A percentile compares a stretch with the other conserved stretches of the same genome.
phyloP scores from a whole-genome alignment of 2,888 invertebrate genomes.

The Aelia acuminata region DNA sequence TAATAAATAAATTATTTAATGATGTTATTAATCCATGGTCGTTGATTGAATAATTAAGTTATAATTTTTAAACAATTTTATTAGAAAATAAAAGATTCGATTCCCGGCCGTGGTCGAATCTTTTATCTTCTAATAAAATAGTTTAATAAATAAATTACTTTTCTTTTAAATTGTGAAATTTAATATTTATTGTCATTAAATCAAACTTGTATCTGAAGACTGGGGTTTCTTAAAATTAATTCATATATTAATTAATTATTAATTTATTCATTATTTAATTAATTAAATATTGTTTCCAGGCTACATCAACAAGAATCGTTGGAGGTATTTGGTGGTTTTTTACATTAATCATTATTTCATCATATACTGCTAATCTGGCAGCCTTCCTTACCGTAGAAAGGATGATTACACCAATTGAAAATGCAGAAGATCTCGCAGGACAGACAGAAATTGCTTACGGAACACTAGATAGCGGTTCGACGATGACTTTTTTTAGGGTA shows the following conservation, averaged over 20 bases:
- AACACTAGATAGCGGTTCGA: conserved; percentile 85
- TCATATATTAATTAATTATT: no score
- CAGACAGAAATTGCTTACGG: conserved; percentile 90
- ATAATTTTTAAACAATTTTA: no score
- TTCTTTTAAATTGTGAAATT: no score
- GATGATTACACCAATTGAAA: conserved; percentile 89
- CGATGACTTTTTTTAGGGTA: conserved; percentile 90
- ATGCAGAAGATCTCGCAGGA: conserved; percentile 85
- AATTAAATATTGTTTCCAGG: conserved; percentile 69
- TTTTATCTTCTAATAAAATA: no score
- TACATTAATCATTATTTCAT: conserved; percentile 90
- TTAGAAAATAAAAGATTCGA: no score
- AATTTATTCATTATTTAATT: background rate
- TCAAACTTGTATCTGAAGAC: background rate
- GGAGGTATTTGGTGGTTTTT: conserved; percentile 95
- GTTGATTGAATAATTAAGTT: no score
- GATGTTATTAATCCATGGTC: no score
- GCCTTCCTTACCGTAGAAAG: conserved; percentile 92
- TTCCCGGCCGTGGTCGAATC: no score
- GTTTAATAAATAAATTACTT: no score
- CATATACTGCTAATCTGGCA: conserved; percentile 92
- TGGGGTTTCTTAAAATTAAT: background rate
- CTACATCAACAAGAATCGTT: conserved; percentile 83
- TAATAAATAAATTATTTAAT: no score
- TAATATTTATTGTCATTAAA: no score